Percentiles rank a stretch among this genome's conserved stretches.
These are phyloP conservation scores for Eucera pruinosa DNA, from an alignment of 2,888 invertebrate species.

Conservation along the genomic window DNA sequence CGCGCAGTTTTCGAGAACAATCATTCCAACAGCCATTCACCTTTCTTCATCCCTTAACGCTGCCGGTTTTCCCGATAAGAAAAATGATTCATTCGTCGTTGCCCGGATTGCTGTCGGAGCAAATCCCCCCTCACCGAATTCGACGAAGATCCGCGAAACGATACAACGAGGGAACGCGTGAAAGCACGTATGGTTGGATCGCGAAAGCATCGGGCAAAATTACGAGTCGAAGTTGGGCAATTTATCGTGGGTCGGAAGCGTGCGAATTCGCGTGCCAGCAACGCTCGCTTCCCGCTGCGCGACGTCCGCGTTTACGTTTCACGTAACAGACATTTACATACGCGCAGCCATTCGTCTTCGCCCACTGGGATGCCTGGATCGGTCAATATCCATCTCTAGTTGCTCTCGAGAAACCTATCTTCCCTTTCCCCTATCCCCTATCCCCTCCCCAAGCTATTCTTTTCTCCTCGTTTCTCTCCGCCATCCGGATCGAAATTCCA, in stretches of 20 bases:
- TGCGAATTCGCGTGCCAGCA: conserved; percentile 33
- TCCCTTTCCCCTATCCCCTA: background rate
- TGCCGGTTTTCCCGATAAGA: no score
- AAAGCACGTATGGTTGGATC: background rate
- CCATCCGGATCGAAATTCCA: conserved; percentile 24
- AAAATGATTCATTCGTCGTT: background rate
- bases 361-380: conserved; percentile 57
- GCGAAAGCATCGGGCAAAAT: conserved; percentile 34
- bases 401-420: conserved; percentile 20
- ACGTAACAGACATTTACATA: conserved; percentile 51
- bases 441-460: no score
- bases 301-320: conserved; percentile 29
- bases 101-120: background rate
- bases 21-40: no score
- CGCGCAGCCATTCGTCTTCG: conserved; percentile 46
- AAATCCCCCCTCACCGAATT: background rate
- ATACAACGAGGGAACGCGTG: conserved; percentile 9
- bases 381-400: conserved; percentile 61
- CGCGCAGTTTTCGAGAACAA: no score
- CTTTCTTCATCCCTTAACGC: no score
- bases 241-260: conserved; percentile 47
- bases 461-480: no score
- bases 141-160: conserved; percentile 28
- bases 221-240: conserved; percentile 56
- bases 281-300: conserved; percentile 23